phyloP scores from a whole-genome alignment of 2,113 vertebrate genomes.

The Hippocampus guttulatus region DNA sequence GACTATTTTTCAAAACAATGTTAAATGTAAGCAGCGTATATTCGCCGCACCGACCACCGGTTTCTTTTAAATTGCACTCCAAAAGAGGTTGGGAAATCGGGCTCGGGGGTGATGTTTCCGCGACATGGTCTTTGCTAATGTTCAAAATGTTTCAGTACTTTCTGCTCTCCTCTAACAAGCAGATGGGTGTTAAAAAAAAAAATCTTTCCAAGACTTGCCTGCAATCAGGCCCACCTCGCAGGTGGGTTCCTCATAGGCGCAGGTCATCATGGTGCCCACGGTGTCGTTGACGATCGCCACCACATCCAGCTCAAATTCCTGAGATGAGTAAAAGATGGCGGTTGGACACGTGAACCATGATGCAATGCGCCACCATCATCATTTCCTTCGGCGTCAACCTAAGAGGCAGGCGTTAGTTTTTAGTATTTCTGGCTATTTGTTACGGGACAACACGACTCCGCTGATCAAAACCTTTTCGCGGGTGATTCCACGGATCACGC shows the following conservation, averaged over 20 bases:
- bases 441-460: background rate
- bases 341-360: background rate
- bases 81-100: too few species aligned
- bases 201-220: constrained; percentile 62
- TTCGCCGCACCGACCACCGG: too few species aligned
- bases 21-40: too few species aligned
- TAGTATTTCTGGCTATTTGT: background rate
- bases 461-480: background rate
- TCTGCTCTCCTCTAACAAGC: background rate
- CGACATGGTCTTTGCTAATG: background rate
- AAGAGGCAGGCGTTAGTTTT: constrained; percentile 10
- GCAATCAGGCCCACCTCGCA: constrained; percentile 97
- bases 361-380: background rate
- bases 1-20: too few species aligned
- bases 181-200: background rate
- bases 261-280: constrained; percentile 99
- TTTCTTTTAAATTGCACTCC: too few species aligned
- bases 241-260: constrained; percentile 93
- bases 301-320: constrained; percentile 98
- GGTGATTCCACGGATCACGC: background rate
- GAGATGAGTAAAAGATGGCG: background rate
- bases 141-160: background rate
- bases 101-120: too few species aligned
- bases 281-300: constrained; percentile 97
- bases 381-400: background rate